These are phyloP conservation scores for Scomber japonicus DNA, from an alignment of 2,113 vertebrate species.

Conservation along the genomic window DNA sequence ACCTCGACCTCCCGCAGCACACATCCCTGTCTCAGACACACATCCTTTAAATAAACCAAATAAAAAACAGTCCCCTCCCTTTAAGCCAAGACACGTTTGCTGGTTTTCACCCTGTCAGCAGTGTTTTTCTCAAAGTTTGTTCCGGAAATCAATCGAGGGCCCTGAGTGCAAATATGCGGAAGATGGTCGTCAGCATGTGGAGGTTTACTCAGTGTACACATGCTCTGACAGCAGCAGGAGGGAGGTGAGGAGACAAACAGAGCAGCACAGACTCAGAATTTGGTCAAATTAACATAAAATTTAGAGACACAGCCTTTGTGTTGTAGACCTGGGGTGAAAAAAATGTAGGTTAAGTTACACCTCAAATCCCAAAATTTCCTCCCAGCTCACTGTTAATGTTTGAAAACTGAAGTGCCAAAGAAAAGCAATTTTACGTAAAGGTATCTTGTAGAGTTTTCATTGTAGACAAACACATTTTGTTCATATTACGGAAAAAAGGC, in stretches of 20 bases:
- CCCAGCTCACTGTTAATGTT: too few species aligned
- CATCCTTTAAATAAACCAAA: slow-evolving; percentile 25
- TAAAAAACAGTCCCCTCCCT: slow-evolving; percentile 85
- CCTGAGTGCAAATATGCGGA: slow-evolving; percentile 93
- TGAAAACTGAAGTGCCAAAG: too few species aligned
- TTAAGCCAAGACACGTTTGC: slow-evolving; percentile 88
- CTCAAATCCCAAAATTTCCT: too few species aligned
- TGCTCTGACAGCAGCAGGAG: slow-evolving; percentile 79
- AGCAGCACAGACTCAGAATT: not conserved
- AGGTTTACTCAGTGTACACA: slow-evolving; percentile 90
- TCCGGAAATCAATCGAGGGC: slow-evolving; percentile 90
- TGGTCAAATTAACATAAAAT: not conserved
- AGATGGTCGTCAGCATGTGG: slow-evolving; percentile 93
- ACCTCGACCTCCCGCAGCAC: not conserved
- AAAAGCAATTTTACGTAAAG: too few species aligned
- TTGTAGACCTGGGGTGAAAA: too few species aligned
- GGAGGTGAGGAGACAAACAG: not conserved
- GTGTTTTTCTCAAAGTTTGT: slow-evolving; percentile 93
- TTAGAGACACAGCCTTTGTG: too few species aligned
- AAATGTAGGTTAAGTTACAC: too few species aligned
- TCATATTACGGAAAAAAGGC: too few species aligned
- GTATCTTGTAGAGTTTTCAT: too few species aligned
- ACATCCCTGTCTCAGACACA: not conserved
- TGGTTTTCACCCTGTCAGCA: slow-evolving; percentile 90
- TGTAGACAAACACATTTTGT: too few species aligned